Base-by-base conservation (phyloP, 1,140 invertebrate genomes). In the Meloidogyne hapla region DNA sequence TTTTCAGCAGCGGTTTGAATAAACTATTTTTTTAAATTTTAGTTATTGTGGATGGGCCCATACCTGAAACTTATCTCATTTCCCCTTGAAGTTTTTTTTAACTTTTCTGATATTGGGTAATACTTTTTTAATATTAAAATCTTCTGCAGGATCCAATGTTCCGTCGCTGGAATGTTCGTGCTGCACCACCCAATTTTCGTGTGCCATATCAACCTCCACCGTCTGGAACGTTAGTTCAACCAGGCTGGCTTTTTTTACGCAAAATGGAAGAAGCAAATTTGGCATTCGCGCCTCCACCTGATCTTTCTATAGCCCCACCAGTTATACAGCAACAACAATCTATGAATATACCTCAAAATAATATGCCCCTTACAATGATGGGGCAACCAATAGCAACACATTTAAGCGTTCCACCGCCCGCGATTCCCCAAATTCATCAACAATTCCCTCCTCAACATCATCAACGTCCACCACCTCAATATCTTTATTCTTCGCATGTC, bases 161-260 rank as follows among this genome's bases (percentile, higher is more conserved):
- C 26, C 73, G 73, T n/a, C 76, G 76, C 0, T 77, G 76, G 76
- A 76, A 77, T 77, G 74, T 77, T 26, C 63, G 76, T 28, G 76
- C 76, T 10, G 76, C 76, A 48, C 76, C 76, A 45, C 70, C 76
- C 26, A 77, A 77, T 77, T 77, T 77, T 25, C 75, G 76, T 28
- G 76, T 77, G 62, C 25, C 73, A 40, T 77, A 77, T 56, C 71
- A 77, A 42, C 76, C 76, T 42, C 76, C 76, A 69, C 76, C 76
- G 8, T 25, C 56, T 15, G 56, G 66, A 23, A 76, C 67, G 6
- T 38, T 68, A 23, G 42, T 77, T 13, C 61, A 74, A 18, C 76
- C 76, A 18, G 77, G 67, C 23, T 77, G 76, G 76, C 38, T 74
- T 61, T 68, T 42, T 33, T 56, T 76, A 33, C 45, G 67, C 8